A percentile compares a stretch with the other conserved stretches of the same genome.
Evolutionary conservation across 2,797 vertebrate genomes (phyloP).

Genomic region (Lophura swinhoii): DNA sequence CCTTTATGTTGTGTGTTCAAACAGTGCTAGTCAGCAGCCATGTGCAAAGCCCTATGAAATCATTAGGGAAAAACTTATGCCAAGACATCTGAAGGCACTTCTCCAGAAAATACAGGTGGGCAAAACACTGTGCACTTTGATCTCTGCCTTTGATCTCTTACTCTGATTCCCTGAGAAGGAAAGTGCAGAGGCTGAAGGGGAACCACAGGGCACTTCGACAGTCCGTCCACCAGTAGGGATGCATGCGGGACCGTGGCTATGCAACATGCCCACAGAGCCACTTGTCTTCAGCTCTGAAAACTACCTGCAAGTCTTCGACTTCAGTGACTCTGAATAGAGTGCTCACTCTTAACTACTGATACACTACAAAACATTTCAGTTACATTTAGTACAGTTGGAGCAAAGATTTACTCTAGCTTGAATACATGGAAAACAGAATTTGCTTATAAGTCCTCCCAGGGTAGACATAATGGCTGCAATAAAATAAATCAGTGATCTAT

Average conservation of each 20-base stretch:
- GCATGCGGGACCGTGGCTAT: fast-evolving
- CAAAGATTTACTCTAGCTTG: not conserved
- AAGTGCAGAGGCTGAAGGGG: not conserved
- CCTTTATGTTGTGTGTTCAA: not conserved
- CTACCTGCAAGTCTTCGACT: not conserved
- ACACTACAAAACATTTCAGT: not conserved
- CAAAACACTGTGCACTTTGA: not conserved
- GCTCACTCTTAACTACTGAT: not conserved
- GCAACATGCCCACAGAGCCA: not conserved
- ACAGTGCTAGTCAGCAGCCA: fast-evolving
- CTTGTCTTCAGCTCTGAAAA: not conserved
- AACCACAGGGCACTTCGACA: not conserved
- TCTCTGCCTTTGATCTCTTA: too few species aligned
- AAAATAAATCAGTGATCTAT: not conserved
- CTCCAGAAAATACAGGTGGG: not conserved
- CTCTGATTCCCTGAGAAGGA: not conserved
- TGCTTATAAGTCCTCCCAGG: not conserved
- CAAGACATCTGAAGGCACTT: not conserved
- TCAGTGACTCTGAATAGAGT: not conserved
- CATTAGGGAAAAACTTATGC: not conserved
- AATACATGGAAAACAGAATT: not conserved
- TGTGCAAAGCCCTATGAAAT: not conserved
- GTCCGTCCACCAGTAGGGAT: fast-evolving
- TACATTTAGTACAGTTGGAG: not conserved
- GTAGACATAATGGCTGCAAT: not conserved